phyloP scores from a whole-genome alignment of 2,113 vertebrate species.

The Solea solea region DNA sequence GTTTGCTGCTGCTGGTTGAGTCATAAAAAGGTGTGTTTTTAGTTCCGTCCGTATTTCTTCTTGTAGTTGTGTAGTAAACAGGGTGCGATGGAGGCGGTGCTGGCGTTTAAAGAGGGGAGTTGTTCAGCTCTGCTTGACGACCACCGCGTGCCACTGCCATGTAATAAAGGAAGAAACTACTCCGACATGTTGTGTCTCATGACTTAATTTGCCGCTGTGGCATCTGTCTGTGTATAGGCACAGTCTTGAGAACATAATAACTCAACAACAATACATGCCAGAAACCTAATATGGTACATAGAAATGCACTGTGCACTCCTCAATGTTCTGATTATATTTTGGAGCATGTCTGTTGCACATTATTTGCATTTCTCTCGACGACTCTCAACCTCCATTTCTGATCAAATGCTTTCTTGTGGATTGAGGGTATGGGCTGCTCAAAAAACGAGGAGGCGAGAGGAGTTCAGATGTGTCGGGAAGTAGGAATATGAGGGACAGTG shows the following conservation, averaged over 20 bases:
- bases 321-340: constrained; percentile 56
- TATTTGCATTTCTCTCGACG: constrained; percentile 46
- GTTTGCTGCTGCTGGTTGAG: neutral
- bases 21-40: neutral
- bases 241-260: constrained; percentile 43
- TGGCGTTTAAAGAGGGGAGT: neutral
- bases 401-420: constrained; percentile 1
- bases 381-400: neutral
- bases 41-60: neutral
- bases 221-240: constrained; percentile 40
- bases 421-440: constrained; percentile 20
- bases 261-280: constrained; percentile 50
- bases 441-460: constrained; percentile 20
- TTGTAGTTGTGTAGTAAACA: neutral
- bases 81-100: neutral
- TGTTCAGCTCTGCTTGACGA: neutral
- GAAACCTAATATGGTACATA: constrained; percentile 33
- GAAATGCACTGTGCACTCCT: constrained; percentile 24
- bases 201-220: constrained; percentile 24
- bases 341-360: constrained; percentile 14
- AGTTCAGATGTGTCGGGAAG: constrained; percentile 33
- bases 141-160: neutral
- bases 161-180: constrained; percentile 21
- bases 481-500: constrained; percentile 3
- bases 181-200: constrained; percentile 10